phyloP scores from a whole-genome alignment of 2,113 vertebrate species.

The Zingel zingel region DNA sequence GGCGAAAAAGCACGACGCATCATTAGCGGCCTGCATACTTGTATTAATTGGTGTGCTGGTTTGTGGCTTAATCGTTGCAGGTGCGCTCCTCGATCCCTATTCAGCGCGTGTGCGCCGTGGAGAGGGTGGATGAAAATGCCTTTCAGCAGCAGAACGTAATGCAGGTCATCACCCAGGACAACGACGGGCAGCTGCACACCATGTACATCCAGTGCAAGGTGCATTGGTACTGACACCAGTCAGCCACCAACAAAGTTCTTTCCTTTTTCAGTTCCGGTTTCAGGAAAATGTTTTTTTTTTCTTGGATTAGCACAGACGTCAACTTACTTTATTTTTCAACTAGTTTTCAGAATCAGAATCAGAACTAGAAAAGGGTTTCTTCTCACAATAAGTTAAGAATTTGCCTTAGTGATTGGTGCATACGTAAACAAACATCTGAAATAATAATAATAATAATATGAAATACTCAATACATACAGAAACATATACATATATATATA shows the following conservation, averaged over 20 bases:
- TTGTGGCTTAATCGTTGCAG: constrained; percentile 77
- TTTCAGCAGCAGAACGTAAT: constrained; percentile 93
- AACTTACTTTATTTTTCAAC: neutral
- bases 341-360: too few relatives aligned
- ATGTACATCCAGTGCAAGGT: constrained; percentile 96
- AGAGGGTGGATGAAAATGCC: constrained; percentile 91
- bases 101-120: constrained; percentile 87
- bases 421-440: too few relatives aligned
- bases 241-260: constrained; percentile 28
- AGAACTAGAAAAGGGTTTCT: too few relatives aligned
- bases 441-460: too few relatives aligned
- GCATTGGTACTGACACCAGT: constrained; percentile 19
- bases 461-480: too few relatives aligned
- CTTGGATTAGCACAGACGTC: neutral
- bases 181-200: constrained; percentile 81
- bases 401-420: too few relatives aligned
- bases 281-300: neutral
- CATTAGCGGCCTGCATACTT: constrained; percentile 15
- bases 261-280: neutral
- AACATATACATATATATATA: too few relatives aligned
- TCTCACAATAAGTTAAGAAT: too few relatives aligned
- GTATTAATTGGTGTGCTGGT: constrained; percentile 65
- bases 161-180: constrained; percentile 90
- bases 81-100: constrained; percentile 85
- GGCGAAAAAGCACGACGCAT: neutral